Conservation (phyloP, 2,797 vertebrate genomes). For the Oreortyx pictus region DNA sequence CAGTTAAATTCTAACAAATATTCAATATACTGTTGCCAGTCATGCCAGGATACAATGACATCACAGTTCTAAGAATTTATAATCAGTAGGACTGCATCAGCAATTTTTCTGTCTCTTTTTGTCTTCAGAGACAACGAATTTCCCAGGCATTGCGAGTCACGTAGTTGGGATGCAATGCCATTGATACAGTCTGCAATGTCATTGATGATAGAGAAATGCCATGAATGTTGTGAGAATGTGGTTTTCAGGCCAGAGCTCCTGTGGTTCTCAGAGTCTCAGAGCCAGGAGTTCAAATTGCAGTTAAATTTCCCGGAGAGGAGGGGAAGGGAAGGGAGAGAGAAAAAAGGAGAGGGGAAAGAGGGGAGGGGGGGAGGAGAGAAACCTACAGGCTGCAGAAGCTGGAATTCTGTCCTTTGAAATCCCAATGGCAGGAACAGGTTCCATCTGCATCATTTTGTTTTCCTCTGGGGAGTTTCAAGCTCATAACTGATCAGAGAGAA, state of each 20-base stretch:
- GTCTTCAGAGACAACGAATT: not conserved
- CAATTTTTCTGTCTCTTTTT: not conserved
- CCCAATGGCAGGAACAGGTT: not conserved
- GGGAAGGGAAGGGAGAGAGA: too few species aligned
- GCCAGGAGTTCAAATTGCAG: not conserved
- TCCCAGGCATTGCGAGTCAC: not conserved
- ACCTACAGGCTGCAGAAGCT: not conserved
- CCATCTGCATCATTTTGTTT: not conserved
- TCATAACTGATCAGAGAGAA: not conserved
- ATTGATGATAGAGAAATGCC: not conserved
- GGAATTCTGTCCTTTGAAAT: not conserved
- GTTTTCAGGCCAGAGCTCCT: not conserved
- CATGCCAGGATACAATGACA: not conserved
- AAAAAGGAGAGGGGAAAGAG: too few species aligned
- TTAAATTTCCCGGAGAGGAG: not conserved
- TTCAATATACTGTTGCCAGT: not conserved
- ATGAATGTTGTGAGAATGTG: not conserved
- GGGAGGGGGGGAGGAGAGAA: not conserved
- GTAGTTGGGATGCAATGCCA: not conserved
- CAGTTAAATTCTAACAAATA: not conserved
- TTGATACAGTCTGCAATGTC: not conserved
- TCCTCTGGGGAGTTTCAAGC: not conserved
- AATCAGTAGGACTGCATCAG: not conserved
- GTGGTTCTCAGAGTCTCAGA: not conserved
- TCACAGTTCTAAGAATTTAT: not conserved